phyloP scores from a whole-genome alignment of 2,797 vertebrate genomes.

The Crenichthys baileyi region DNA sequence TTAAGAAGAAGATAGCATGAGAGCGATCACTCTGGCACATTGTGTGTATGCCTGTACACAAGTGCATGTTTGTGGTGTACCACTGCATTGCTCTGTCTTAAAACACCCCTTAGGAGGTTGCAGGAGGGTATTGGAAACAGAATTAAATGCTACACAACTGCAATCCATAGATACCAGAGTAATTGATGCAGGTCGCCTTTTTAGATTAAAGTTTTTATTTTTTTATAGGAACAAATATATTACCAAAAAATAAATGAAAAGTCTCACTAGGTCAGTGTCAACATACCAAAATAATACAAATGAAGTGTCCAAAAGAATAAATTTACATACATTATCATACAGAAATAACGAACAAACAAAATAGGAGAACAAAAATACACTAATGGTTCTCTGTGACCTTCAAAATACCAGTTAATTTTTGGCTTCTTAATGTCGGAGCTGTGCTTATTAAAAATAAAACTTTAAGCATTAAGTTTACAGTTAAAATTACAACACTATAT shows the following conservation, averaged over 20 bases:
- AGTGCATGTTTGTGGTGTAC: conserved; percentile 13
- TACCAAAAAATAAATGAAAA: not conserved
- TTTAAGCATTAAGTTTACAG: not conserved
- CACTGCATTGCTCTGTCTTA: conserved; percentile 25
- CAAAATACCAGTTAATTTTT: not conserved
- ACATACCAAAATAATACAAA: not conserved
- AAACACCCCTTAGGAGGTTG: conserved; percentile 45
- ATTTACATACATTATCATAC: too few species aligned
- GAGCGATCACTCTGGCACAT: conserved; percentile 30
- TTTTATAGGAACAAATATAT: not conserved
- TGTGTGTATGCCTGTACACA: conserved; percentile 5
- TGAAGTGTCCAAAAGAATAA: not conserved
- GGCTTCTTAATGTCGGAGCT: not conserved
- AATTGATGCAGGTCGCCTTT: not conserved
- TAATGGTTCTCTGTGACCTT: not conserved
- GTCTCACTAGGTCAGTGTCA: not conserved
- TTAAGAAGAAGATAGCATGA: conserved; percentile 62
- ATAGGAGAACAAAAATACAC: not conserved
- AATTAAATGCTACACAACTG: not conserved
- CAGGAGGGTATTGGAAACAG: conserved; percentile 9
- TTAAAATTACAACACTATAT: not conserved
- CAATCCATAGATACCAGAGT: not conserved
- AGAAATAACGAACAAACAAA: not conserved
- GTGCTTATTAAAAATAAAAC: not conserved
- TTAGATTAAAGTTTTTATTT: not conserved